Base-by-base conservation (phyloP, 2,797 vertebrate genomes). In the Kryptolebias ocellatus region DNA sequence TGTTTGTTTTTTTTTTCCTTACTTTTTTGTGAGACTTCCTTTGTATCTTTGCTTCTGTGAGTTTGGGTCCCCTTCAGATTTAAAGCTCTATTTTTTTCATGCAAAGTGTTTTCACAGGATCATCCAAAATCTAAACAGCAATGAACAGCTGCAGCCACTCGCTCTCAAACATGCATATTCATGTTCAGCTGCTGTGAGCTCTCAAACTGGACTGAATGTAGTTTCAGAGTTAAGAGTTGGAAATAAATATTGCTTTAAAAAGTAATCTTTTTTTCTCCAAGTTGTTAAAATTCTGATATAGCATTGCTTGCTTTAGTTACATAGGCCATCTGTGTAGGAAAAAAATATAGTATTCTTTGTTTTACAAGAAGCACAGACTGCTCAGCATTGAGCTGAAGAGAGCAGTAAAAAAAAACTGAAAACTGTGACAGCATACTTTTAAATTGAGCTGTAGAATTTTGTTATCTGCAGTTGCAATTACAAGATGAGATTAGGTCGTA, bases 111-210 rank as follows among this genome's bases (percentile, higher is more conserved):
- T 42, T 49, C 27, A 59, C 14, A 55, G n/a, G 46, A 51, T 54
- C 28, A 31, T 51, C 58, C 28, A 20, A 57, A 60, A 39, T 58
- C 18, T 27, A 54, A 57, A 61, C 50, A 58, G 34, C 45, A 12
- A 57, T 8, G 2, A 72, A 49, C 46, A 70, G 50, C 54, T 56
- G 63, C 49, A 66, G 27, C 28, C 17, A 28, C 46, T 73, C 39
- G 20, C 34, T 65, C 18, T 37, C 17, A 64, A 53, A 29, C 47
- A 75, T 80, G n/a, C 72, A 83, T 78, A 72, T 86, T 78, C 55
- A 72, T 78, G 65, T 65, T 80, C 63, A 81, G 68, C 74, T 81
- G 76, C 62, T 49, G 52, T 11, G 17, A 7, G 24, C 37, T 72
- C n/a, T 34, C 16, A 52, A 54, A 46, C 44, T 54, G 17, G 50